Percentiles rank a stretch among this genome's conserved stretches.
These are phyloP conservation scores for Coregonus sp. DNA, from an alignment of 2,797 vertebrate species.

Conservation along the genomic window DNA sequence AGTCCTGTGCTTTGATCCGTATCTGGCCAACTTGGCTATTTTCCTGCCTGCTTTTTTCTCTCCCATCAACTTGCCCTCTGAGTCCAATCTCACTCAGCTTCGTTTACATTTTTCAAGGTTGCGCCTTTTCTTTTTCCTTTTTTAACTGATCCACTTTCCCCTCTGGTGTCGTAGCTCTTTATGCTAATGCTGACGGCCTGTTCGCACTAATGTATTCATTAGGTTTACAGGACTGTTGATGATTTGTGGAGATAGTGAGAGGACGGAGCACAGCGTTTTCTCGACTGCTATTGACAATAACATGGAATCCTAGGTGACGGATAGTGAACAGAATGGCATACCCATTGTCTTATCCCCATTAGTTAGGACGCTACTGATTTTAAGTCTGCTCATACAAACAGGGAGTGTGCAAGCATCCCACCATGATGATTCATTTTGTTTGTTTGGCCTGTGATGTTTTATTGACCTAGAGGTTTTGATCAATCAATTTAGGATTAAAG, in stretches of 20 bases:
- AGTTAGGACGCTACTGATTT: constrained; percentile 24
- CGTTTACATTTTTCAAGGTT: constrained; percentile 12
- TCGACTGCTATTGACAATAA: constrained; percentile 29
- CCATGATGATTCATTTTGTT: constrained; percentile 36
- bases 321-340: constrained; percentile 7
- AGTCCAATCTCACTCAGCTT: constrained; percentile 24
- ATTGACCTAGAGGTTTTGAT: constrained; percentile 36
- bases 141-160: constrained; percentile 34
- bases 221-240: constrained; percentile 36
- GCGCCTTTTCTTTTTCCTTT: neutral
- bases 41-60: constrained; percentile 38
- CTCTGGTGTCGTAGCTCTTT: constrained; percentile 37
- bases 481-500: constrained; percentile 29
- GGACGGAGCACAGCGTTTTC: constrained; percentile 34
- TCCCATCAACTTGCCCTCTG: constrained; percentile 15
- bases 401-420: constrained; percentile 19
- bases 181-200: constrained; percentile 35
- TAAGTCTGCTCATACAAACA: constrained; percentile 17
- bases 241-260: constrained; percentile 50
- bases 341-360: constrained; percentile 30
- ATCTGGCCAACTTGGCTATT: constrained; percentile 45
- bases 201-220: constrained; percentile 47
- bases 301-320: constrained; percentile 34
- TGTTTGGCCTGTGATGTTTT: constrained; percentile 20
- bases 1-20: constrained; percentile 57